phyloP scores from a whole-genome alignment of 37 sponge, comb jelly and placozoan species.

The Oopsacas minuta region DNA sequence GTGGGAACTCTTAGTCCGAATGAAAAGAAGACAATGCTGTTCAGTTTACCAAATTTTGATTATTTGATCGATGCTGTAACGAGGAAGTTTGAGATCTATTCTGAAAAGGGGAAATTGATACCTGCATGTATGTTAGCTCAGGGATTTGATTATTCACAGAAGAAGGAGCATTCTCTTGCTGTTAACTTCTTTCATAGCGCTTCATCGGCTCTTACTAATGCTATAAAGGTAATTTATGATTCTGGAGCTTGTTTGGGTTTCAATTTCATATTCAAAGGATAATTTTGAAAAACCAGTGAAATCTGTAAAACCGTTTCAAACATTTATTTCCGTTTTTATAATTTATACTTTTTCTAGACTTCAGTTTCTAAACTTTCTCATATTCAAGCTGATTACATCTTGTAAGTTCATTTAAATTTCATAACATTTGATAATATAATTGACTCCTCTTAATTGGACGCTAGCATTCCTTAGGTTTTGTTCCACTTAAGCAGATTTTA shows the following conservation, averaged over 20 bases:
- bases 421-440: background rate
- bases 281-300: no score
- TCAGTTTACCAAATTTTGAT: background rate
- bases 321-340: background rate
- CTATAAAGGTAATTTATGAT: background rate
- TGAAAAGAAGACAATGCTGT: background rate
- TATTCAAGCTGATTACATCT: background rate
- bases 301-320: no score
- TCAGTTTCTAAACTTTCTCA: background rate
- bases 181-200: background rate
- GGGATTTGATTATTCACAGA: background rate
- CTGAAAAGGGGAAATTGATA: conserved; percentile 12
- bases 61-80: background rate
- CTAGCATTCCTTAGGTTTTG: no score
- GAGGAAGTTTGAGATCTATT: background rate
- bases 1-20: background rate
- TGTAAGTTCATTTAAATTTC: background rate
- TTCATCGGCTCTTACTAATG: background rate
- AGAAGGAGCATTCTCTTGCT: background rate
- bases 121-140: background rate
- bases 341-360: background rate
- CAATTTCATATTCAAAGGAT: no score
- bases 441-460: background rate
- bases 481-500: no score
- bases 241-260: no score